phyloP scores from a whole-genome alignment of 1,140 invertebrate genomes.

The Chironomus tepperi region DNA sequence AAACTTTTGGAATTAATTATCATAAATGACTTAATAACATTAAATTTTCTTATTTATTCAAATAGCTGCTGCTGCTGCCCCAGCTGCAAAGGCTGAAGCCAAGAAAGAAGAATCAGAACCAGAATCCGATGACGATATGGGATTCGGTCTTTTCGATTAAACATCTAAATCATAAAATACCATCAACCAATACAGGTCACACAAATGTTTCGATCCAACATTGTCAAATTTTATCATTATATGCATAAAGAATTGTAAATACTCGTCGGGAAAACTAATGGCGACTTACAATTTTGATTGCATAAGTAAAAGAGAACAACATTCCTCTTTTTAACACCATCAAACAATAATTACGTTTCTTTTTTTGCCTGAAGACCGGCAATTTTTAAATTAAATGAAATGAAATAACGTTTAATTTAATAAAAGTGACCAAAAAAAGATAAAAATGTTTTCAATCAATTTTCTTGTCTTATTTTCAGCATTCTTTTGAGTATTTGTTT shows the following conservation, averaged over 20 bases:
- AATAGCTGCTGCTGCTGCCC: constrained; percentile 46
- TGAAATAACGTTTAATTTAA: neutral
- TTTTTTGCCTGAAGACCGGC: neutral
- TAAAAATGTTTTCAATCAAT: neutral
- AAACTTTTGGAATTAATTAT: neutral
- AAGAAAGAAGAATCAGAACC: constrained; percentile 74
- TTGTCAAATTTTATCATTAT: neutral
- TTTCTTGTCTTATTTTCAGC: neutral
- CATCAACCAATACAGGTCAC: neutral
- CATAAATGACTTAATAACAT: neutral
- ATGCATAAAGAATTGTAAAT: neutral
- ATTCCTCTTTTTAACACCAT: neutral
- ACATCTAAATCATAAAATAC: constrained; percentile 22
- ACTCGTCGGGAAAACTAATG: constrained; percentile 3
- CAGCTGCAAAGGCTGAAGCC: constrained; percentile 58
- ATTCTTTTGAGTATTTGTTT: neutral
- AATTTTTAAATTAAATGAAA: neutral
- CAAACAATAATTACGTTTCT: neutral
- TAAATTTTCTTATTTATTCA: constrained; percentile 30
- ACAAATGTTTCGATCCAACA: neutral
- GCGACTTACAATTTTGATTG: neutral
- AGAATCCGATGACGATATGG: constrained; percentile 91
- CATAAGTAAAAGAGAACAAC: neutral
- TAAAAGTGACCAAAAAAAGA: neutral
- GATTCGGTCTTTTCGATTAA: constrained; percentile 93